Evolutionary conservation across 2,113 vertebrate genomes (phyloP).

Genomic region (Microtus pennsylvanicus): DNA sequence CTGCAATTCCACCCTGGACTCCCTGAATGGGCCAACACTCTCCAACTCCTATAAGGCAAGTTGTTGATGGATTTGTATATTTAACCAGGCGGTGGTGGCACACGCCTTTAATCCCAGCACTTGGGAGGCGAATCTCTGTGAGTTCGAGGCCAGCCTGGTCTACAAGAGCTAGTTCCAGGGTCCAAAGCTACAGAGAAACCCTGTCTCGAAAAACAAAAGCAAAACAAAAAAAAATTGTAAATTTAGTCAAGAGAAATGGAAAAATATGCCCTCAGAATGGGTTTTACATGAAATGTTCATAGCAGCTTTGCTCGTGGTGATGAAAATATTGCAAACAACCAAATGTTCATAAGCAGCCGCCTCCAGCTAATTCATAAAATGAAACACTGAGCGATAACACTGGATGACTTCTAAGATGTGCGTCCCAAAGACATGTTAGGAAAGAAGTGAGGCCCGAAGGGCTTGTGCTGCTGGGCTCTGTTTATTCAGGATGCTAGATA

Average conservation of each 20-base stretch:
- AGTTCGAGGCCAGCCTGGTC: too few species aligned
- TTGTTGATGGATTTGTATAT: background rate
- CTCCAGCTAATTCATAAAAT: background rate
- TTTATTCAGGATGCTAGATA: background rate
- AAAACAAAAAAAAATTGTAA: background rate
- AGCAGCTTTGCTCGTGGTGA: slow-evolving; percentile 3
- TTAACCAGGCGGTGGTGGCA: background rate
- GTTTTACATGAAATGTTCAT: background rate
- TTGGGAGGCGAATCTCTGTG: too few species aligned
- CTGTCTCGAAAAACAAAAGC: too few species aligned
- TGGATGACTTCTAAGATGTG: background rate
- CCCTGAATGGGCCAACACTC: background rate
- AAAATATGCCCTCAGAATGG: background rate
- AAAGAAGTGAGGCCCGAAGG: slow-evolving; percentile 1
- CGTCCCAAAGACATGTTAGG: background rate
- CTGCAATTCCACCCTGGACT: background rate
- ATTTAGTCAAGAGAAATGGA: slow-evolving; percentile 46
- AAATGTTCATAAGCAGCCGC: background rate
- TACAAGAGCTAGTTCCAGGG: too few species aligned
- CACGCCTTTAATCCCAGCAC: too few species aligned
- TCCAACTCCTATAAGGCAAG: background rate
- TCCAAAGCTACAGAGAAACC: too few species aligned
- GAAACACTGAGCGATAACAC: background rate
- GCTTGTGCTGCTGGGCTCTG: background rate
- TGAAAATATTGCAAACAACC: background rate